phyloP scores from a whole-genome alignment of 2,797 vertebrate species.

The Picus viridis region DNA sequence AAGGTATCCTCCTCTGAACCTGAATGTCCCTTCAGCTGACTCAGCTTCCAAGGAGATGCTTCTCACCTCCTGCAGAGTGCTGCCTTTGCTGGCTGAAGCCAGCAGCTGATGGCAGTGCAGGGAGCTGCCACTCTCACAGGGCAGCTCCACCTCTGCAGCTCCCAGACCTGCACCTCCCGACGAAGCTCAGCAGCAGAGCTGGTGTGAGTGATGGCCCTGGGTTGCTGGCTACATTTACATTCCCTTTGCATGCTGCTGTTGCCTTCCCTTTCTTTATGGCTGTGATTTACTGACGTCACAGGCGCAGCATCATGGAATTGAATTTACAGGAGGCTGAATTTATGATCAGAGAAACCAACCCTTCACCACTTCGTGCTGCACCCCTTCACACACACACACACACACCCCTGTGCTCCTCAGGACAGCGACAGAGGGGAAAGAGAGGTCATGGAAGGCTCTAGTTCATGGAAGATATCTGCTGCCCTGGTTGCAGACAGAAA shows the following conservation, averaged over 20 bases:
- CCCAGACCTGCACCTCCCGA: not conserved
- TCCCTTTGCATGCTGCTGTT: not conserved
- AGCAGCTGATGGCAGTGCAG: not conserved
- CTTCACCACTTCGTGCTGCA: not conserved
- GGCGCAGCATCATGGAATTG: not conserved
- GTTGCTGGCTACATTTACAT: not conserved
- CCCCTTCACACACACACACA: not conserved
- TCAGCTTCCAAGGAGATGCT: not conserved
- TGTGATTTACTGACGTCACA: conserved; percentile 38
- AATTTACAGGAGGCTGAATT: conserved; percentile 44
- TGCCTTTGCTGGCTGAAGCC: not conserved
- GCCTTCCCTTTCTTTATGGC: not conserved
- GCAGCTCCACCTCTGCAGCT: not conserved
- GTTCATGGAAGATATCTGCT: not conserved
- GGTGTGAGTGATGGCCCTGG: not conserved
- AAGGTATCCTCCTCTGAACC: not conserved
- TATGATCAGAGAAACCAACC: conserved; percentile 38
- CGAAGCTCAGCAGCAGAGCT: not conserved
- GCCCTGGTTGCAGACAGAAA: not conserved
- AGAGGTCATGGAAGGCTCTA: fast-evolving
- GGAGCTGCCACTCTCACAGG: not conserved
- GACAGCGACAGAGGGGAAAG: fast-evolving
- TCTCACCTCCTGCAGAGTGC: not conserved
- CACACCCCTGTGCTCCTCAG: fast-evolving
- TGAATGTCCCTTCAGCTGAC: not conserved